Conservation (phyloP, 2,113 vertebrate species). For the Nesospiza acunhae region DNA sequence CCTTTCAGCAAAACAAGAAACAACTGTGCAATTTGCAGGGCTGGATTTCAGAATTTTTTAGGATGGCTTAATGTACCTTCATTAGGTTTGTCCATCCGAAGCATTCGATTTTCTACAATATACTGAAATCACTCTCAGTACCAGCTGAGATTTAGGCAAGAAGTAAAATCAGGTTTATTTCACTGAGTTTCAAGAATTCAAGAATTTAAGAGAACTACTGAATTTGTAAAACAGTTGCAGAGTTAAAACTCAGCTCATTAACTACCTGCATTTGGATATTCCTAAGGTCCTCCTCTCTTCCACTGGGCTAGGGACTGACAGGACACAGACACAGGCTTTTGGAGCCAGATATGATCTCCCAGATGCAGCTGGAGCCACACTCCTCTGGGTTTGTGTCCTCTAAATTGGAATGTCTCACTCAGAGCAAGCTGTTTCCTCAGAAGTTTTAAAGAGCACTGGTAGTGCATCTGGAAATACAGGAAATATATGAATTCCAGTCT, state of each 20-base stretch:
- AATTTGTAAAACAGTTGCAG: background rate
- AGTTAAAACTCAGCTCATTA: background rate
- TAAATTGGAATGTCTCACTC: background rate
- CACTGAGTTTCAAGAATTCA: background rate
- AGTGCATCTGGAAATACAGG: accelerated
- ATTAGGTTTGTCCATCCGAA: background rate
- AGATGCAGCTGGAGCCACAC: background rate
- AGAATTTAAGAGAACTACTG: background rate
- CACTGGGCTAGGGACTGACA: background rate
- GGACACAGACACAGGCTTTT: background rate
- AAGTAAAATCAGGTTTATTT: background rate
- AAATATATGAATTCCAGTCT: background rate
- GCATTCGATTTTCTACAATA: background rate
- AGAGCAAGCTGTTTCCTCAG: background rate
- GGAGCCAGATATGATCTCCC: background rate
- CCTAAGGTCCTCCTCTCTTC: background rate
- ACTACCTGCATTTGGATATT: background rate
- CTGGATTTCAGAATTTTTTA: background rate
- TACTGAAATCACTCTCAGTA: background rate
- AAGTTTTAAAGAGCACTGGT: background rate
- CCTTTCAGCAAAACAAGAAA: background rate
- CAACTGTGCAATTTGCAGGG: background rate
- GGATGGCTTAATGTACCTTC: background rate
- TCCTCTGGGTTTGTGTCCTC: background rate
- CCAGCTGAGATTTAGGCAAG: background rate